Percentiles rank a stretch among this genome's conserved stretches.
Evolutionary conservation across 1,140 invertebrate species (phyloP).

Genomic region (Drosophila oshimai): DNA sequence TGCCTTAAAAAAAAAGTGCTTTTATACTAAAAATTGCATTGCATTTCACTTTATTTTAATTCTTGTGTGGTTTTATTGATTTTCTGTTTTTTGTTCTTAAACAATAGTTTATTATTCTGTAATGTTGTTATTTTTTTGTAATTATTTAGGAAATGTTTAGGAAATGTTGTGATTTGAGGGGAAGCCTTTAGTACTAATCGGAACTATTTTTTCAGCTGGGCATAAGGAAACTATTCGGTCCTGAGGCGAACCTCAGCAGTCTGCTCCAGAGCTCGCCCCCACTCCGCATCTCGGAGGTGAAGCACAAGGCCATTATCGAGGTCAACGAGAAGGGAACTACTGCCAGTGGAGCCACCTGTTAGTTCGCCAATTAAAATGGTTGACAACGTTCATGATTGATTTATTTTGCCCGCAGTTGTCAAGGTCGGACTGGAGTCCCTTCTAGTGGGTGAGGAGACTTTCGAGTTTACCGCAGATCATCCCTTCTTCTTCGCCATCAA

Average conservation of each 20-base stretch:
- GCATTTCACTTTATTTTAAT: too few species aligned
- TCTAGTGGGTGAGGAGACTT: slow-evolving; percentile 1
- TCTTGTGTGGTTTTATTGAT: too few species aligned
- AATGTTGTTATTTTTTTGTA: too few species aligned
- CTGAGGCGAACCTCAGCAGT: slow-evolving; percentile 84
- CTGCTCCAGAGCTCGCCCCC: slow-evolving; percentile 83
- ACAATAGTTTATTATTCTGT: too few species aligned
- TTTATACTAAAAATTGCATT: too few species aligned
- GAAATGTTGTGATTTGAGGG: too few species aligned
- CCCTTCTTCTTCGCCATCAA: slow-evolving; percentile 57
- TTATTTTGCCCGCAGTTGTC: not conserved
- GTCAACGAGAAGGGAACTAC: slow-evolving; percentile 85
- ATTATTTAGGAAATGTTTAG: too few species aligned
- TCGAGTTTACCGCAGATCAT: slow-evolving; percentile 57
- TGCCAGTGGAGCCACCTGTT: slow-evolving; percentile 83
- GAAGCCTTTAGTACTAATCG: too few species aligned
- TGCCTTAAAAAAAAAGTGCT: too few species aligned
- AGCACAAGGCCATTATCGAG: slow-evolving; percentile 84
- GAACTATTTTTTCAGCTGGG: slow-evolving; percentile 83
- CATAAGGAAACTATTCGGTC: slow-evolving; percentile 84
- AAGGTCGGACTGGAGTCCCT: slow-evolving; percentile 11
- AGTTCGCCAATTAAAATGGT: not conserved
- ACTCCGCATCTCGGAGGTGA: slow-evolving; percentile 83
- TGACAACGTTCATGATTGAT: not conserved
- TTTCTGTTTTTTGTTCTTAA: too few species aligned